Conservation (phyloP, 2,888 invertebrate species). For the Trilocha varians region DNA sequence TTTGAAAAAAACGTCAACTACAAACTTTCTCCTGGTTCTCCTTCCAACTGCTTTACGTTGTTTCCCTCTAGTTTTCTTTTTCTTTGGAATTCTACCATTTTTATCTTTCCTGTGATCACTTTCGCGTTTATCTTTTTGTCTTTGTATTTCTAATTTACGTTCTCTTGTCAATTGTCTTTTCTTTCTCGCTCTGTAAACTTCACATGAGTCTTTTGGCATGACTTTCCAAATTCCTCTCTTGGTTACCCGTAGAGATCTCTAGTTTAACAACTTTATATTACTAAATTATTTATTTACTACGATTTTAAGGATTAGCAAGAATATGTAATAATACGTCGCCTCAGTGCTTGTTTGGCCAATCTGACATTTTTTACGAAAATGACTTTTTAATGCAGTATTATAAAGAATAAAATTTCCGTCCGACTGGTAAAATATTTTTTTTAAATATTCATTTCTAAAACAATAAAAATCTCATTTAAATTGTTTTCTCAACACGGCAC, state of each 20-base stretch:
- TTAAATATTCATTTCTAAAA: too few species aligned
- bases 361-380: too few species aligned
- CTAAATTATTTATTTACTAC: not conserved
- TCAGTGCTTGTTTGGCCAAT: too few species aligned
- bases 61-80: slow-evolving; percentile 8
- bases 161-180: slow-evolving; percentile 15
- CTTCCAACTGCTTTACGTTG: not conserved
- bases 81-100: slow-evolving; percentile 5
- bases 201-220: slow-evolving; percentile 46
- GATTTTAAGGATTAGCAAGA: not conserved
- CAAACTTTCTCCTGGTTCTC: not conserved
- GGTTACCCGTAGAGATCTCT: slow-evolving; percentile 26
- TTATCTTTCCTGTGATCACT: slow-evolving; percentile 6
- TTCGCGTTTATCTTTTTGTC: slow-evolving; percentile 5
- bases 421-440: too few species aligned
- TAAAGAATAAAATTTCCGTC: too few species aligned
- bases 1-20: too few species aligned
- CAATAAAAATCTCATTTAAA: too few species aligned
- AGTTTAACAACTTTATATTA: not conserved
- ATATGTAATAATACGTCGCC: too few species aligned
- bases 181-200: slow-evolving; percentile 35
- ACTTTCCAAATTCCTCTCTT: slow-evolving; percentile 32
- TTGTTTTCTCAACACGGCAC: too few species aligned
- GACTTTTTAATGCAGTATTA: too few species aligned
- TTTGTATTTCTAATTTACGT: not conserved